Evolutionary conservation across 2,113 vertebrate species (phyloP), one percentile per base, ranked within the genome.

Genomic region (Maccullochella peelii): DNA sequence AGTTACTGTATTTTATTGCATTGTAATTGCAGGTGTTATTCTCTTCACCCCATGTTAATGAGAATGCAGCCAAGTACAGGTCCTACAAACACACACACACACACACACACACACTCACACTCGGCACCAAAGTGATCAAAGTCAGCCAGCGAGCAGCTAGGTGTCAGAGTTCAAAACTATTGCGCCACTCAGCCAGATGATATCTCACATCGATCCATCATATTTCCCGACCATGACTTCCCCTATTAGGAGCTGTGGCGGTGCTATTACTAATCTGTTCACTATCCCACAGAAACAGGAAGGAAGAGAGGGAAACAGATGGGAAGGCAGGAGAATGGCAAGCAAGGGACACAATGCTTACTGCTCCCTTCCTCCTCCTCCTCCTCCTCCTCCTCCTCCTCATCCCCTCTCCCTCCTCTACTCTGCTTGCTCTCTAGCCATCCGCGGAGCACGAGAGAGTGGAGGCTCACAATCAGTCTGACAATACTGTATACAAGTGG

Each of bases 261-360:
- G 76, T 72, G 84, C 87, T 91, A 86, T 91, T 88, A 89, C 90
- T 92, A 92, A 94, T 90, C 83, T 88, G 84, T 33, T 83, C 79
- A 79, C 92, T 90, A 93, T 93, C 94, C 94, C 92, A 94, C 88
- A 72, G 92, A 89, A 93, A 89, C 92, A 95, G 96, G 96, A 96
- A 97, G 96, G 96, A 96, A 96, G 96, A 92, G 73, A 91, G 91
- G 96, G 94, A 96, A 97, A 95, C 96, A 95, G 96, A 96, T 95
- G 96, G 96, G 92, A 95, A 94, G 91, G 68, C 80, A 93, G 91
- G 95, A 94, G 95, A 93, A 91, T 55, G 87, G 92, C 92, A 6
- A 92, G 87, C 66, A 25, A 83, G 81, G 89, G 91, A 93, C 95
- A 97, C 96, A 97, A 97, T 95, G 82, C 92, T 89, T 82, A 57